Evolutionary conservation across 2,797 vertebrate genomes (phyloP), one percentile per base, ranked within the genome.

Genomic region (Sebastolobus alascanus): DNA sequence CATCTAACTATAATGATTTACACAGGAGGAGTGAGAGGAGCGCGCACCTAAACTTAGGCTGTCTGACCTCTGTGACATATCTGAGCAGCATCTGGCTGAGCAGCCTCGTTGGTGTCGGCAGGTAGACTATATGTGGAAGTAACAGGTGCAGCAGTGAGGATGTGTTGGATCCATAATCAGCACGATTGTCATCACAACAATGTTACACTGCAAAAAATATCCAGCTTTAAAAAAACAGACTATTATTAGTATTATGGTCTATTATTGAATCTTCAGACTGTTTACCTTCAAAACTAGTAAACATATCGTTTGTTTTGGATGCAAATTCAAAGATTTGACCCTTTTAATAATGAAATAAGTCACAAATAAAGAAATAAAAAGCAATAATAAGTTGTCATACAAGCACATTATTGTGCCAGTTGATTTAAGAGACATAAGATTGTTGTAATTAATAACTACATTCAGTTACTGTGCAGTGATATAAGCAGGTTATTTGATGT

Each of bases 131-230:
- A 89, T 88, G 84, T 87, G 81, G 89, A 89, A 61, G 83, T 72
- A 90, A 95, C 95, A 96, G 95, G 95, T 96, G 95, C 95, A 92
- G 77, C 80, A 68, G 69, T 8, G 22, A 79, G 93, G 93, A 93
- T 92, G 89, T 84, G 83, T 88, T 84, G 84, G 88, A 87, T 79
- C 69, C 63, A 69, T 76, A 65, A 85, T 87, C 86, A 90, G 88
- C 69, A 75, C 13, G 75, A 84, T 43, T 92, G 89, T 85, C 90
- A 91, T 85, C 89, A 74, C 68, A 84, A 76, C 77, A 83, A 82
- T 85, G 65, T 22, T 64, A 61, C 65, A 37, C 55, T 43, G 72
- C 61, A 20, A 59, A 55, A 76, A 46, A 75, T 3, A 76, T 1
- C 25, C 20, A 6, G 9, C 25, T 25, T 50, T 31, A 46, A 77